Base-by-base conservation (phyloP, 2,797 vertebrate species). In the Threskiornis aethiopicus region DNA sequence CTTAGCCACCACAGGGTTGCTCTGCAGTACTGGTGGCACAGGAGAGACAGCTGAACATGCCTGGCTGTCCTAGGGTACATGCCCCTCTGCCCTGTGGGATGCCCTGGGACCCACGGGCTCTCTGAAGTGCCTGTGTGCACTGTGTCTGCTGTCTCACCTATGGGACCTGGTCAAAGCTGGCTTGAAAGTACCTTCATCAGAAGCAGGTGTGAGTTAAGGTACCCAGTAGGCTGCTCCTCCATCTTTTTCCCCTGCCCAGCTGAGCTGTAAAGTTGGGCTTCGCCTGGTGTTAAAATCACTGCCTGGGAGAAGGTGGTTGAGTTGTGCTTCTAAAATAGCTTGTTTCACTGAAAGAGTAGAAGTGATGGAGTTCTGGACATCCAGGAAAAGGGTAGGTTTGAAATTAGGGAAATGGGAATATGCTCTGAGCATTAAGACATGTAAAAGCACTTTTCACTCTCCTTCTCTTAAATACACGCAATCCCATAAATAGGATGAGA, bases 51-150 rank as follows among this genome's bases (percentile, higher is more conserved):
- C 46, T 62, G 46, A 69, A 29, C 5, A 0, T 24, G 52, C 14
- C 47, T 59, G 52, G 8, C 41, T 47, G 52, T 61, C 29, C 11
- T 55, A 39, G 91, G 61, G 31, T 37, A 41, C 1, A 2, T 61
- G 44, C 11, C 25, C 17, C 37, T 1, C 2, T 44, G 59, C 6
- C 31, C 42, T 35, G 33, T 0, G 0, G 42, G 57, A 37, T 70
- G 4, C 41, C n/a, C 26, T 29, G 41, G 10, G n/a, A 20, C 12
- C 35, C 20, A 16, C 0, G 2, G 39, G 20, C 58, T 90, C 28
- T 57, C 21, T 13, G n/a, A 42, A 49, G 26, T 26, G 46, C 79
- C 57, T 1, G 0, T 8, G 5, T 16, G 19, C 11, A 3, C 62
- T 17, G 13, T 3, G 0, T 55, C 13, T 22, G 58, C 33, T 61